A percentile compares a stretch with the other conserved stretches of the same genome.
These are phyloP conservation scores for Scyliorhinus canicula DNA, from an alignment of 2,797 vertebrate species.

Conservation along the genomic window DNA sequence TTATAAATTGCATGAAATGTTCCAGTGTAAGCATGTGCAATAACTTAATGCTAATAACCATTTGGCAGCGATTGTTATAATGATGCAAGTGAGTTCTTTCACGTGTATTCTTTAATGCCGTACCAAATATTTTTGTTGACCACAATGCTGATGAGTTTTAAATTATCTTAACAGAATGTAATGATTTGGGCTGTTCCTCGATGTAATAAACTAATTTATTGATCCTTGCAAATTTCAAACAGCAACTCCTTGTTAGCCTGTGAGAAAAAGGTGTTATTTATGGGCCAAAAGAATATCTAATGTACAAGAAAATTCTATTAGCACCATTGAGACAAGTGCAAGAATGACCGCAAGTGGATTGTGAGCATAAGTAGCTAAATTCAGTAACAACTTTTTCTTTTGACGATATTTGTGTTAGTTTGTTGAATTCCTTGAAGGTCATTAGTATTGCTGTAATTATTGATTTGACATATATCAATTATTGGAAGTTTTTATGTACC, in stretches of 20 bases:
- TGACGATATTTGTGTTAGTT: neutral
- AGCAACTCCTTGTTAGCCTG: neutral
- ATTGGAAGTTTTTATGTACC: neutral
- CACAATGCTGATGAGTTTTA: neutral
- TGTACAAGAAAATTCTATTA: neutral
- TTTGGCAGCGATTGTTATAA: neutral
- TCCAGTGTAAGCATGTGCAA: neutral
- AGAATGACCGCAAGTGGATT: neutral
- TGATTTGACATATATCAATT: neutral
- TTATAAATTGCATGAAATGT: neutral
- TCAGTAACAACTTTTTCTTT: neutral
- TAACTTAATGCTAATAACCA: neutral
- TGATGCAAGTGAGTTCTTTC: no score
- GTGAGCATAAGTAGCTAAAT: neutral
- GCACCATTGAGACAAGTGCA: neutral
- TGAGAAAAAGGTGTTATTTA: neutral
- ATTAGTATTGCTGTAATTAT: neutral
- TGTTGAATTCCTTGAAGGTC: neutral
- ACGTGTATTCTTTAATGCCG: neutral
- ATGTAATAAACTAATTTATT: conserved; percentile 36
- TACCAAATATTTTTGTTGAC: conserved; percentile 3
- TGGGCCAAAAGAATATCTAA: neutral
- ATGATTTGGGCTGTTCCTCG: conserved; percentile 2
- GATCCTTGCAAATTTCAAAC: neutral
- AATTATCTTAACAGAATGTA: conserved; percentile 34